phyloP scores from a whole-genome alignment of 2,113 vertebrate genomes.

The Sander lucioperca region DNA sequence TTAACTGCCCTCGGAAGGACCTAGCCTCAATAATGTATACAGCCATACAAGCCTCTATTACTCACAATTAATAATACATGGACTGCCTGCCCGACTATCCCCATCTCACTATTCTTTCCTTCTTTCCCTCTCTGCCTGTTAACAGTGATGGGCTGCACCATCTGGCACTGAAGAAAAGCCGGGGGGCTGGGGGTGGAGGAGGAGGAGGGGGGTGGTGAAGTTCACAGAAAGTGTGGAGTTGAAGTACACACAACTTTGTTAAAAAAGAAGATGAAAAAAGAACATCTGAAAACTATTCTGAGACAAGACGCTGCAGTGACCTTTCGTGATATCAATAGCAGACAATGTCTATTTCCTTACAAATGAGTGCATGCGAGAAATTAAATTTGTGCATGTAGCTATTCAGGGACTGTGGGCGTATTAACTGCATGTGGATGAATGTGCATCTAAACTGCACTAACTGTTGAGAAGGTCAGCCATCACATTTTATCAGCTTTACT shows the following conservation, averaged over 20 bases:
- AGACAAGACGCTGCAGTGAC: slow-evolving; percentile 46
- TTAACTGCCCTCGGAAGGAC: slow-evolving; percentile 71
- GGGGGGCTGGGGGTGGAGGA: not conserved
- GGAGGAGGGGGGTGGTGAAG: not conserved
- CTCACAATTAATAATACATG: slow-evolving; percentile 81
- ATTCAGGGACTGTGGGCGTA: slow-evolving; percentile 54
- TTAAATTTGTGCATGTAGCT: slow-evolving; percentile 52
- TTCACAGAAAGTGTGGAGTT: slow-evolving; percentile 48
- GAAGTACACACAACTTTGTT: slow-evolving; percentile 43
- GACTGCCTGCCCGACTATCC: slow-evolving; percentile 52
- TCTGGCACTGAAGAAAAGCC: slow-evolving; percentile 50
- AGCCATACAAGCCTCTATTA: slow-evolving; percentile 75
- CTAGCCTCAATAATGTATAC: slow-evolving; percentile 77
- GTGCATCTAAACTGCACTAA: slow-evolving; percentile 51
- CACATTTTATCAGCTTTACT: slow-evolving; percentile 65
- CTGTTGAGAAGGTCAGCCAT: slow-evolving; percentile 75
- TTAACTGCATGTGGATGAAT: slow-evolving; percentile 56
- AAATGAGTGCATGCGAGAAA: slow-evolving; percentile 48
- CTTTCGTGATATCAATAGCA: slow-evolving; percentile 54
- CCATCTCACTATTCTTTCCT: slow-evolving; percentile 52
- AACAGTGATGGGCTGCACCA: slow-evolving; percentile 61
- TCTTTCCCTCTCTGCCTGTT: slow-evolving; percentile 61
- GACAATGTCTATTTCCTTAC: slow-evolving; percentile 51
- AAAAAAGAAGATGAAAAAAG: not conserved
- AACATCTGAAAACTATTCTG: slow-evolving; percentile 43